Percentiles rank a stretch among this genome's conserved stretches.
Conservation (phyloP, 2,797 vertebrate genomes). For the Graptemys geographica region DNA sequence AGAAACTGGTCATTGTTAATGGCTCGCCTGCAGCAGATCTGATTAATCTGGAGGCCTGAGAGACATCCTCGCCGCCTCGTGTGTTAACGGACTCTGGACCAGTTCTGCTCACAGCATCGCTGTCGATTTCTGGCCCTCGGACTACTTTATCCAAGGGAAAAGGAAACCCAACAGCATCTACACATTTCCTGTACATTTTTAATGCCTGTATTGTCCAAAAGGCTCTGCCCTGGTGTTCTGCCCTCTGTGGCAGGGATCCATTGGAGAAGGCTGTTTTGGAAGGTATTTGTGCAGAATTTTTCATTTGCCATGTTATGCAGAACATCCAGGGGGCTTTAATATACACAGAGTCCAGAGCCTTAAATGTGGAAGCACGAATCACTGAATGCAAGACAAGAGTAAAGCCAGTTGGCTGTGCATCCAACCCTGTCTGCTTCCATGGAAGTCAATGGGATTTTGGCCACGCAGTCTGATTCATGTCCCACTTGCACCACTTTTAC, state of each 20-base stretch:
- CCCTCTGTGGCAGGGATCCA: not conserved
- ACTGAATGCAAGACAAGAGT: not conserved
- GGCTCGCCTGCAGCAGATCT: not conserved
- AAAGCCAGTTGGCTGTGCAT: accelerated
- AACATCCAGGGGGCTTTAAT: not conserved
- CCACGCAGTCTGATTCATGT: not conserved
- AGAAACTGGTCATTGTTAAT: not conserved
- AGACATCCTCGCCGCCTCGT: not conserved
- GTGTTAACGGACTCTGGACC: not conserved
- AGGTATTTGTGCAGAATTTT: not conserved
- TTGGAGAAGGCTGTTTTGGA: not conserved
- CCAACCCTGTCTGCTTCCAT: not conserved
- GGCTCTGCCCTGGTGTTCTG: not conserved
- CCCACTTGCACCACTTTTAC: not conserved
- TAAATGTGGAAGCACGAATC: not conserved
- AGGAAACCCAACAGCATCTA: not conserved
- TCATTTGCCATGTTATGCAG: not conserved
- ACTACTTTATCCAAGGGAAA: not conserved
- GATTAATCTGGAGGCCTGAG: not conserved
- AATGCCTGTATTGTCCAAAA: not conserved
- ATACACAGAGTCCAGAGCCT: not conserved
- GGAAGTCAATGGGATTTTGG: not conserved
- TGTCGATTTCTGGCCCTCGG: not conserved
- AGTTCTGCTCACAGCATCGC: not conserved
- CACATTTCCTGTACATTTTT: not conserved